Evolutionary conservation across 2,888 invertebrate species (phyloP), one percentile per base, ranked within the genome.

Genomic region (Nipponacmea schrenckii): DNA sequence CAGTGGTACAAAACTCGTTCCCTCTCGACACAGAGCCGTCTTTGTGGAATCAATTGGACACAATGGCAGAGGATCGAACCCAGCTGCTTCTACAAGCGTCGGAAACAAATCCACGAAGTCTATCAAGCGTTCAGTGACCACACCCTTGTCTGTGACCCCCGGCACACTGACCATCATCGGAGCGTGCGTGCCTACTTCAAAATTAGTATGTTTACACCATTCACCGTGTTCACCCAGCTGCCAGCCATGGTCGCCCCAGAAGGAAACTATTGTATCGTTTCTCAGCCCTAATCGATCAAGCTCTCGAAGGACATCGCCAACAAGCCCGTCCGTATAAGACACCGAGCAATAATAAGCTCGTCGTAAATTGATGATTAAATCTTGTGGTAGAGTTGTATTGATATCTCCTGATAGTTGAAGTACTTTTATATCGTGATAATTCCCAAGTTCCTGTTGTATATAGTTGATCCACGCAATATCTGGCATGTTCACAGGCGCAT

Each of bases 91-190:
- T 1, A 74, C 77, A 10, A 83, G 31, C 7, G 81, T 83, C 0
- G 81, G 81, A 63, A 76, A 83, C 10, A 83, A 62, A 56, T 83
- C 83, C 0, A 83, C 79, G 15, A 77, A 78, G 46, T 83, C 83
- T 0, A 76, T 73, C 10, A 82, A 68, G 27, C 69, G 67, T 3
- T 73, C 68, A 2, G 74, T 77, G 17, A 62, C 64, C n/a, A 78
- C 67, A 10, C 77, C 76, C 1, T n/a, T 26, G 56, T 78, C 76
- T 0, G 79, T 79, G 12, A 73, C 1, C 8, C 78, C 80, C 0
- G 76, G 78, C 39, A 80, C 73, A 24, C 67, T 74, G 5, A 83
- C 68, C 78, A 83, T 79, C 79, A 82, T 78, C 2, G 83, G 83
- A 15, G 80, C 80, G 50, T 80, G 82, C 1, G 81, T 81, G 2